These are phyloP conservation scores for Stigmatopora argus DNA, from an alignment of 2,113 vertebrate species.

Conservation along the genomic window DNA sequence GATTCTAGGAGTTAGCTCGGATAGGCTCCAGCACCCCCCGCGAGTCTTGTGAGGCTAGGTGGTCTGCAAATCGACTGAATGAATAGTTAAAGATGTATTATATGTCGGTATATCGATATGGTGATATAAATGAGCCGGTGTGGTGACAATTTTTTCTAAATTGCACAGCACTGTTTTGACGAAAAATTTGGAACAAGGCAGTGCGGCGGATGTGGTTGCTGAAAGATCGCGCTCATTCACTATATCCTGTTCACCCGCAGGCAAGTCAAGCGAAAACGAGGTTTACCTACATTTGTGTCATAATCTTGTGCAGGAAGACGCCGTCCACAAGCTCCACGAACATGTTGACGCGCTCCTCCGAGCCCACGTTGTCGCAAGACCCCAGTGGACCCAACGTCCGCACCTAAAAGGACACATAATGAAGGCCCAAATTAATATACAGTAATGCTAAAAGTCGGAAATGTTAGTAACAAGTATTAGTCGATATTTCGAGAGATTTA, in stretches of 20 bases:
- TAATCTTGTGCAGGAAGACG: conserved; percentile 68
- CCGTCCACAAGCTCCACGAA: conserved; percentile 66
- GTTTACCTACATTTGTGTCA: conserved; percentile 62
- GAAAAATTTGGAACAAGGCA: conserved; percentile 40
- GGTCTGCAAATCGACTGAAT: too few relatives aligned
- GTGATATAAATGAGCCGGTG: too few relatives aligned
- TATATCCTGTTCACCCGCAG: background rate
- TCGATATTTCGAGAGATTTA: too few relatives aligned
- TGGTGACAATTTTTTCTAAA: too few relatives aligned
- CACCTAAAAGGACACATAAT: conserved; percentile 36
- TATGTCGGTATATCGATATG: too few relatives aligned
- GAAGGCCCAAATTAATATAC: background rate
- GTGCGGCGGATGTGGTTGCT: conserved; percentile 64
- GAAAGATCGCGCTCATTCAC: conserved; percentile 32
- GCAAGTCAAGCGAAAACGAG: conserved; percentile 3
- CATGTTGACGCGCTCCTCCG: conserved; percentile 54
- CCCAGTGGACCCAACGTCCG: conserved; percentile 55
- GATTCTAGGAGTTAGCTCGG: too few relatives aligned
- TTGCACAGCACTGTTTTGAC: too few relatives aligned
- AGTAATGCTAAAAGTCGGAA: too few relatives aligned
- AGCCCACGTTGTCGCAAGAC: conserved; percentile 23
- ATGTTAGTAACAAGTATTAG: too few relatives aligned
- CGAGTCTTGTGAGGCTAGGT: too few relatives aligned
- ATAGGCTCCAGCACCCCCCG: too few relatives aligned
- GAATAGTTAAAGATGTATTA: too few relatives aligned